phyloP scores from a whole-genome alignment of 2,797 vertebrate genomes.

The Rhabdophis nuchalis region DNA sequence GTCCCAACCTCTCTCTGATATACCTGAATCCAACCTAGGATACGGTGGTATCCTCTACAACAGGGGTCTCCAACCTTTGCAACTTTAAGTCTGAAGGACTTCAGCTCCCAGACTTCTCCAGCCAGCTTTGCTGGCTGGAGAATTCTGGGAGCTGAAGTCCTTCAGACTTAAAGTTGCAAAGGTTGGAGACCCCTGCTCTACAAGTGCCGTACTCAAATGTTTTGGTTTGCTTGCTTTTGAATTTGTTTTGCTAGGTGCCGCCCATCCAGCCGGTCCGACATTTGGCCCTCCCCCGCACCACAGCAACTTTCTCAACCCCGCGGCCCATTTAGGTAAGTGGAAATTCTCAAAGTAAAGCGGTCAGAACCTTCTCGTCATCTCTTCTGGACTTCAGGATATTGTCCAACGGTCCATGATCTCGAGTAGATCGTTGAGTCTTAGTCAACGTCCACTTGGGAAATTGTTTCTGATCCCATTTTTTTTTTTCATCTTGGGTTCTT shows the following conservation, averaged over 20 bases:
- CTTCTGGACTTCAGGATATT: background rate
- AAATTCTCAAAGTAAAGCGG: background rate
- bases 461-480: background rate
- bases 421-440: background rate
- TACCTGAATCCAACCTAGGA: background rate
- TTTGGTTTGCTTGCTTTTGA: conserved; percentile 8
- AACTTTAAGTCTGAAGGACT: no score
- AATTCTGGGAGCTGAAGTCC: no score
- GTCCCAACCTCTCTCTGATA: background rate
- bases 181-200: no score
- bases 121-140: no score
- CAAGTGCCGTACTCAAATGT: background rate
- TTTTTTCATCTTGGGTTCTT: background rate
- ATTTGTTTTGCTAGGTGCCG: conserved; percentile 77
- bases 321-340: conserved; percentile 86
- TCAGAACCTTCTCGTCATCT: no score
- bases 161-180: no score
- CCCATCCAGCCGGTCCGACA: conserved; percentile 84
- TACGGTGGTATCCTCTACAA: no score
- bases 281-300: conserved; percentile 89
- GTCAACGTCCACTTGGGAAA: background rate
- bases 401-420: no score
- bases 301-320: conserved; percentile 88
- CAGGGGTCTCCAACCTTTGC: no score
- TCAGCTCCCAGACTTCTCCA: no score